Evolutionary conservation across 2,888 invertebrate species (phyloP).

Genomic region (Coenonympha glycerion): DNA sequence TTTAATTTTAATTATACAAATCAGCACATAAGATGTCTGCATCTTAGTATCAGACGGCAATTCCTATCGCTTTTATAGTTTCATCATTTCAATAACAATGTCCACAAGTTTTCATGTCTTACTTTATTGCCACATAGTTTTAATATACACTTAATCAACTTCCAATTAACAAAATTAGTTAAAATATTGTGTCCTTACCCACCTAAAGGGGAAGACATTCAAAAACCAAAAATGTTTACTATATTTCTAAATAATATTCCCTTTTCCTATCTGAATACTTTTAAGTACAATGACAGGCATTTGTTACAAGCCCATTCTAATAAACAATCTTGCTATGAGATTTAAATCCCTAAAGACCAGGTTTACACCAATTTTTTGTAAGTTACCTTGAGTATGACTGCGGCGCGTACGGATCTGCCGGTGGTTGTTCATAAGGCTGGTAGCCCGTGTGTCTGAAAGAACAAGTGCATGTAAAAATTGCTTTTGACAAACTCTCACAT

Average conservation of each 20-base stretch:
- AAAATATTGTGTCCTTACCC: too few species aligned
- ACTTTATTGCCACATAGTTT: too few species aligned
- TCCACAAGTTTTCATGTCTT: background rate
- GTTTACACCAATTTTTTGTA: background rate
- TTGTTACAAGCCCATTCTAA: too few species aligned
- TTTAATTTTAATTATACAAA: background rate
- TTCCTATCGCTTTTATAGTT: conserved; percentile 54
- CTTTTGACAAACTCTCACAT: background rate
- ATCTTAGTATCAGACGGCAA: conserved; percentile 71
- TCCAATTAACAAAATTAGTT: too few species aligned
- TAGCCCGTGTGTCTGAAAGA: conserved; percentile 58
- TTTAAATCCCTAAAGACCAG: too few species aligned
- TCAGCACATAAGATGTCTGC: conserved; percentile 61
- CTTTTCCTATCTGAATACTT: too few species aligned
- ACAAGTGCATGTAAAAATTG: background rate
- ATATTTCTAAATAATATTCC: too few species aligned
- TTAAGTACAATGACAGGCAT: too few species aligned
- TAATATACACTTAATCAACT: too few species aligned
- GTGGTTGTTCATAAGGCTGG: conserved; percentile 60
- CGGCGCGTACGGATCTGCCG: conserved; percentile 57
- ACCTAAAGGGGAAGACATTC: too few species aligned
- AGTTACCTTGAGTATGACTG: conserved; percentile 58
- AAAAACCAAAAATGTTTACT: too few species aligned
- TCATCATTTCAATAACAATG: conserved; percentile 36
- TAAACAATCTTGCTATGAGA: too few species aligned